phyloP scores from a whole-genome alignment of 2,113 vertebrate species.

The Gymnogyps californianus region DNA sequence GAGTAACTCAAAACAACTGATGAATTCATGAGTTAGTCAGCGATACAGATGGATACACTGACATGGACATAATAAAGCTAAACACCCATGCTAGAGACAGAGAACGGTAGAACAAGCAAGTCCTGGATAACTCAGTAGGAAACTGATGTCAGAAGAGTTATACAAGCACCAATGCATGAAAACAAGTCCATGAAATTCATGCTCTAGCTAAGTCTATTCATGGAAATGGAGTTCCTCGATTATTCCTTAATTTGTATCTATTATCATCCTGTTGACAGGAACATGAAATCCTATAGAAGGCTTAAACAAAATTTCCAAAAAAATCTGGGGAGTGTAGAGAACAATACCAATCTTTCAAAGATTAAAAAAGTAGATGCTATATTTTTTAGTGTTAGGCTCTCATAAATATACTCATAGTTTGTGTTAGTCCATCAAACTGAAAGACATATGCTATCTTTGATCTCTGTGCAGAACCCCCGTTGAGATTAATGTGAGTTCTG shows the following conservation, averaged over 20 bases:
- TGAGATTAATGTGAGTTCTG: conserved; percentile 63
- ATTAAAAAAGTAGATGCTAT: neutral
- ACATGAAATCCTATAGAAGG: neutral
- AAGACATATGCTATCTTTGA: conserved; percentile 70
- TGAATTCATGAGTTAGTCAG: neutral
- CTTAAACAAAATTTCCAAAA: neutral
- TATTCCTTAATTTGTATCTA: conserved; percentile 14
- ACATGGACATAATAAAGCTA: neutral
- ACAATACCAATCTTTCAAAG: conserved; percentile 27
- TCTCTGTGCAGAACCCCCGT: conserved; percentile 55
- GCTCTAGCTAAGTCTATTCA: neutral
- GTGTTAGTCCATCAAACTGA: conserved; percentile 65
- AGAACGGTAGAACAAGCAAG: neutral
- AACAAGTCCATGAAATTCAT: neutral
- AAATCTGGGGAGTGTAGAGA: neutral
- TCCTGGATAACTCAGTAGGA: neutral
- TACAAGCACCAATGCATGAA: neutral
- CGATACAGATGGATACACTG: neutral
- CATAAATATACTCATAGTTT: conserved; percentile 38
- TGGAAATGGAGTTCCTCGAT: neutral
- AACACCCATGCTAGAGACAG: neutral
- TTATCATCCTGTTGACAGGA: neutral
- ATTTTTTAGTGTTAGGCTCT: conserved; percentile 39
- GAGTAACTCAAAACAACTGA: neutral
- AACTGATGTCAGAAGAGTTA: conserved; percentile 1